Conservation (phyloP, 2,113 vertebrate species). For the Ophthalmolycus amberensis region DNA sequence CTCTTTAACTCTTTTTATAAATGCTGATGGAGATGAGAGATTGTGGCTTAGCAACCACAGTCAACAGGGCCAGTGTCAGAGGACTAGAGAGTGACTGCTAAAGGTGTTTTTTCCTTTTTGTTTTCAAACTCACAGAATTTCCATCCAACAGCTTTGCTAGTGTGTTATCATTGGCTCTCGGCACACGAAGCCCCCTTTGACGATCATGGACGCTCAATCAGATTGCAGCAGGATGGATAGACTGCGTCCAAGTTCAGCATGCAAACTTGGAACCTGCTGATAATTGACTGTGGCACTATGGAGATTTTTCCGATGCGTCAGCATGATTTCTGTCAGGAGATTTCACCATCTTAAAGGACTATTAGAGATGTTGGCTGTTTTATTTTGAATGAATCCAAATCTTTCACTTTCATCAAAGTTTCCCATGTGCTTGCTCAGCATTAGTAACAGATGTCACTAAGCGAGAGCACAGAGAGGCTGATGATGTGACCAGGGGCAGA, state of each 20-base stretch:
- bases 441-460: conserved; percentile 70
- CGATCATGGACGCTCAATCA: conserved; percentile 67
- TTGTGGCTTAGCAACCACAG: conserved; percentile 65
- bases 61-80: conserved; percentile 59
- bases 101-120: conserved; percentile 19
- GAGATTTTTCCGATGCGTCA: conserved; percentile 72
- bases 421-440: conserved; percentile 71
- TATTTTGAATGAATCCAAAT: conserved; percentile 59
- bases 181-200: conserved; percentile 52
- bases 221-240: conserved; percentile 60
- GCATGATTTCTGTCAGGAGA: conserved; percentile 66
- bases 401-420: conserved; percentile 69
- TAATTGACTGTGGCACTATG: conserved; percentile 34
- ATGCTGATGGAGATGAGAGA: conserved; percentile 61
- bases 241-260: conserved; percentile 60
- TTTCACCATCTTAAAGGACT: conserved; percentile 64
- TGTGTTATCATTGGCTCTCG: conserved; percentile 74
- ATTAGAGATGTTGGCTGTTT: conserved; percentile 68
- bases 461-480: conserved; percentile 48
- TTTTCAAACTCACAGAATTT: conserved; percentile 37
- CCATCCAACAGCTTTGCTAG: conserved; percentile 58
- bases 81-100: conserved; percentile 26
- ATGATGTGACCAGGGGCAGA: conserved; percentile 59
- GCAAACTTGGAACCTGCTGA: conserved; percentile 51
- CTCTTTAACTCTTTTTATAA: conserved; percentile 50